A percentile compares a stretch with the other conserved stretches of the same genome.
These are phyloP conservation scores for Agrenia bidenticulata DNA, from an alignment of 2,888 invertebrate species.

Conservation along the genomic window DNA sequence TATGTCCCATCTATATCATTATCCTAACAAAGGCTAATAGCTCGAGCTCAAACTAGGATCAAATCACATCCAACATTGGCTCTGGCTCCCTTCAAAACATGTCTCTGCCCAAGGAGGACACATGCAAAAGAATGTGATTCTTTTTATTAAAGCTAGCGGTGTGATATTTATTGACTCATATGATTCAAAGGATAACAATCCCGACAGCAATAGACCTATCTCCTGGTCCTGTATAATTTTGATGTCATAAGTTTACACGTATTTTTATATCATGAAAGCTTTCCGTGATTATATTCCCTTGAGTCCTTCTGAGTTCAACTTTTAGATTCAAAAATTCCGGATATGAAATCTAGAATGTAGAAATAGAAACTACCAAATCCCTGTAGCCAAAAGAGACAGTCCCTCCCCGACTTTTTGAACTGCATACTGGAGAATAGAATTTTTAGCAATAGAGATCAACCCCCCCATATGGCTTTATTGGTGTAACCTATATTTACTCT, in stretches of 20 bases:
- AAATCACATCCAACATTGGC: conserved; percentile 9
- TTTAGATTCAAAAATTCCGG: not conserved
- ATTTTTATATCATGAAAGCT: not conserved
- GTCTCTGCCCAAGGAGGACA: not conserved
- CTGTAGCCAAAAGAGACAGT: conserved; percentile 11
- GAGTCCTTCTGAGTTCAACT: not conserved
- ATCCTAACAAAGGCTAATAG: conserved; percentile 34
- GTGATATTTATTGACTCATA: conserved; percentile 4
- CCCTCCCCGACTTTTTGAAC: conserved; percentile 14
- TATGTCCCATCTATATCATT: conserved; percentile 29
- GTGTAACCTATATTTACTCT: conserved; percentile 52
- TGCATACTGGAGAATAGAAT: conserved; percentile 17
- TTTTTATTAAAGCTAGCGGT: not conserved
- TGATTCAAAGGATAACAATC: not conserved
- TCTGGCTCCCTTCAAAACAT: not conserved
- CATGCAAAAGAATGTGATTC: not conserved
- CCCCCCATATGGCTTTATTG: conserved; percentile 39
- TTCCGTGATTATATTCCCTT: not conserved
- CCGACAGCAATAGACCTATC: not conserved
- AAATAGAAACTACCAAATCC: not conserved
- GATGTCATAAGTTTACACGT: conserved; percentile 8
- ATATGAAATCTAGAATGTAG: conserved; percentile 6
- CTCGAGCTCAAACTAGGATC: conserved; percentile 20
- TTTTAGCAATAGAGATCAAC: conserved; percentile 21
- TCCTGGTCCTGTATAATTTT: too few relatives aligned